Percentiles rank a stretch among this genome's conserved stretches.
phyloP scores from a whole-genome alignment of 2,113 vertebrate genomes.

The Epinephelus lanceolatus region DNA sequence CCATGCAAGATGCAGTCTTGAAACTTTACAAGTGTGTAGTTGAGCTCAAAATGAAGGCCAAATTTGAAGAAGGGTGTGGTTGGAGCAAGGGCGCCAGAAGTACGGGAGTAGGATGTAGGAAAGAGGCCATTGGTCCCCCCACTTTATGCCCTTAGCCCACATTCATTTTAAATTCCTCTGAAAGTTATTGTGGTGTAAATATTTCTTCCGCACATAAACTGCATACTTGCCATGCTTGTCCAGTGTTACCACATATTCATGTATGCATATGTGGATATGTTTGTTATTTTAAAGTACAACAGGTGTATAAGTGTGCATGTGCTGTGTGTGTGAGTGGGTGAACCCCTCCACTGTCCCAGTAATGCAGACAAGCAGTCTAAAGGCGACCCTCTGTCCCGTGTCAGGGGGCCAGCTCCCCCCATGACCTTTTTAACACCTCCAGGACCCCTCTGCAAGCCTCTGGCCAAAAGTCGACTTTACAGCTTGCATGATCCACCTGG shows the following conservation, averaged over 20 bases:
- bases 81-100: no score
- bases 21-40: no score
- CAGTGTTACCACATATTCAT: constrained; percentile 13
- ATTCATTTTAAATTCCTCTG: constrained; percentile 17
- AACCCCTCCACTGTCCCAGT: constrained; percentile 55
- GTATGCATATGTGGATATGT: constrained; percentile 29
- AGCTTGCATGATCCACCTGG: constrained; percentile 15
- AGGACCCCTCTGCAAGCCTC: constrained; percentile 56
- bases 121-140: no score
- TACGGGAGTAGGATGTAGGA: no score
- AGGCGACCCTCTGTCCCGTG: constrained; percentile 42
- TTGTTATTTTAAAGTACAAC: constrained; percentile 66
- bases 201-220: constrained; percentile 41
- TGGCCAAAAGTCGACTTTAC: constrained; percentile 63
- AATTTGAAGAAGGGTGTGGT: no score
- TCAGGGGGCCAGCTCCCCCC: constrained; percentile 46
- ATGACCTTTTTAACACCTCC: constrained; percentile 76
- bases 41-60: no score
- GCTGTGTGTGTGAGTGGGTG: constrained; percentile 33
- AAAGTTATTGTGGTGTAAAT: constrained; percentile 35
- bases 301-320: constrained; percentile 50
- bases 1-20: no score
- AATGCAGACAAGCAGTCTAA: constrained; percentile 78
- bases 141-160: no score
- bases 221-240: constrained; percentile 17